Evolutionary conservation across 2,797 vertebrate genomes (phyloP), one percentile per base, ranked within the genome.

Genomic region (Chiroxiphia lanceolata): DNA sequence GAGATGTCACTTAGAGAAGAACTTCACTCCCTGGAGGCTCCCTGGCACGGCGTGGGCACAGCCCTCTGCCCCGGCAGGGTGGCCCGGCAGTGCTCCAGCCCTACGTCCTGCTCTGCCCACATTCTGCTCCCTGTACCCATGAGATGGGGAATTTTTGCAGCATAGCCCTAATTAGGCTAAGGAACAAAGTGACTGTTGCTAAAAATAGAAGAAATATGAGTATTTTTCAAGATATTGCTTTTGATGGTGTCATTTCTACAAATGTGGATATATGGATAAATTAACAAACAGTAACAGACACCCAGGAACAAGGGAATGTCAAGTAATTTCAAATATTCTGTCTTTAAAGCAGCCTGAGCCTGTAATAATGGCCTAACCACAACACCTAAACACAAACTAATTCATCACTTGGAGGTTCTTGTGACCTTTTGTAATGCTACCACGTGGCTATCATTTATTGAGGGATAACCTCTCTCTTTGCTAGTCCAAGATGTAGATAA

Each of bases 11-110:
- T 57, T 50, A 29, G 0, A 2, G 82, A 86, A 78, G 42, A 78
- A 36, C 57, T 78, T 57, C 19, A 77, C 33, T 60, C 6, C 34
- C 72, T 36, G 47, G n/a, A 85, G 63, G 40, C 23, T 72, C 42
- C 33, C 9, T 2, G 10, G 29, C 0, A 0, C 0, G 2, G 47
- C 0, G 0, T 2, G 34, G 12, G 38, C 57, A n/a, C n/a, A 40
- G 44, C 60, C 29, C 20, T 29, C 27, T 2, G 1, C 59, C 27
- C 3, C 0, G 45, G 51, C 60, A 84, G 33, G 50, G 29, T 33
- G 71, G 54, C 17, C 65, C 18, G 29, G 45, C 57, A 63, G 47
- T 1, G 1, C 2, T 48, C 54, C 2, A 1, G 17, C 38, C 70
- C 63, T 11, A n/a, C 6, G 22, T 34, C 15, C 38, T 68, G 21